Conservation (phyloP, 2,888 invertebrate species). For the Ommatoiulus sabulosus region DNA sequence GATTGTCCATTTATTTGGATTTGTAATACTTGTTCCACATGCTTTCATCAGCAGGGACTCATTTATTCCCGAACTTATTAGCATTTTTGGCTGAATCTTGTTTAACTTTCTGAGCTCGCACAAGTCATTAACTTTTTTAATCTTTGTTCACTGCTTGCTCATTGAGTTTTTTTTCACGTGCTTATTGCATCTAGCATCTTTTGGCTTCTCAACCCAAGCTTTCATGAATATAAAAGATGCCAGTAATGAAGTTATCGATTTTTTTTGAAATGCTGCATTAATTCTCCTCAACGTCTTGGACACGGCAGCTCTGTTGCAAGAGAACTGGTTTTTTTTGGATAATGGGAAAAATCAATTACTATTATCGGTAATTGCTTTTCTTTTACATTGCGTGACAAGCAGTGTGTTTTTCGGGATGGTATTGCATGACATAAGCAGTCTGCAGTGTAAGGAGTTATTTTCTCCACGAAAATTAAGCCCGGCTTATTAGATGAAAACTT, state of each 20-base stretch:
- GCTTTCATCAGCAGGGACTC: not conserved
- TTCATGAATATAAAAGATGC: slow-evolving; percentile 45
- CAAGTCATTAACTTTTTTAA: slow-evolving; percentile 46
- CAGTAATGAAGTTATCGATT: slow-evolving; percentile 48
- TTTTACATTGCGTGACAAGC: not conserved
- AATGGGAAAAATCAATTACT: slow-evolving; percentile 46
- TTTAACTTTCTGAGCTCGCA: not conserved
- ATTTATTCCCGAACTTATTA: not conserved
- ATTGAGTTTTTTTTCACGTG: not conserved
- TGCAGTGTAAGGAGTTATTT: not conserved
- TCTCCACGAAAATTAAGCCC: not conserved
- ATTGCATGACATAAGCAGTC: not conserved
- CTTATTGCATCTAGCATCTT: slow-evolving; percentile 34
- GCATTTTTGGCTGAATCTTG: not conserved
- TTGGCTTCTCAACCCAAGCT: slow-evolving; percentile 20
- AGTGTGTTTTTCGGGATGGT: not conserved
- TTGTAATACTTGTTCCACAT: not conserved
- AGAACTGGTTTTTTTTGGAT: not conserved
- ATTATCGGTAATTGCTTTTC: slow-evolving; percentile 36
- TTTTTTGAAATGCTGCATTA: slow-evolving; percentile 39
- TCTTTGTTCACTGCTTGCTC: slow-evolving; percentile 46
- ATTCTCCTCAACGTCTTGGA: slow-evolving; percentile 44
- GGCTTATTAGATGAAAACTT: slow-evolving; percentile 27
- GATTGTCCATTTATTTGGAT: not conserved
- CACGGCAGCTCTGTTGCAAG: not conserved